Base-by-base conservation (phyloP, 2,888 invertebrate species). In the Loripinus fragilis region DNA sequence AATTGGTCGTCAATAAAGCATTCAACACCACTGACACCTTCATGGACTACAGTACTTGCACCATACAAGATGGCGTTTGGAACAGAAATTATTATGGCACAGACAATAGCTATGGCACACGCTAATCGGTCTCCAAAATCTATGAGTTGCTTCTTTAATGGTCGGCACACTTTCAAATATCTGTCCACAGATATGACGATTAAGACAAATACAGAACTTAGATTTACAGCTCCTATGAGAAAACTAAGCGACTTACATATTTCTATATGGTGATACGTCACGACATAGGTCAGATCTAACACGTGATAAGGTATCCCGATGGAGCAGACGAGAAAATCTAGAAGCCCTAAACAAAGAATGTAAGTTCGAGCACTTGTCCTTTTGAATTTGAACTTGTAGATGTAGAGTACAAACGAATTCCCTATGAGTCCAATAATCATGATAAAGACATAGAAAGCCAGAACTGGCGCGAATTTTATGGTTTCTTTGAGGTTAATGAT, bases 11-110 rank as follows among this genome's bases (percentile, higher is more conserved):
- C 79, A 10, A 85, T 85, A 65, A 87, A 87, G 65, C 90, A 90
- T 70, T 87, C 86, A 2, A 74, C 76, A 0, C 88, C 89, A 23
- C 73, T 76, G 0, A 76, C 23, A 8, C 78, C 45, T 0, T 42
- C 74, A 15, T 8, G 10, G 7, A 2, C n/a, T 5, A 83, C 83
- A 20, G 87, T 74, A 66, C 86, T 79, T 2, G 81, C 67, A 7
- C 90, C 90, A 70, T 88, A 89, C 1, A 91, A 38, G 23, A 88
- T 41, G 0, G 80, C 81, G 55, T 88, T 85, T 20, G 88, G 86
- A 55, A 87, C 73, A 0, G 88, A 83, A 5, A 86, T 35, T 8
- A 86, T n/a, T 10, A 84, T 30, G 3, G 87, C 82, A n/a, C 69
- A 69, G 12, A 67, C 15, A 7, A 75, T 65, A 2, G 86, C 84